phyloP scores from a whole-genome alignment of 2,113 vertebrate genomes.

The Cathartes aura region DNA sequence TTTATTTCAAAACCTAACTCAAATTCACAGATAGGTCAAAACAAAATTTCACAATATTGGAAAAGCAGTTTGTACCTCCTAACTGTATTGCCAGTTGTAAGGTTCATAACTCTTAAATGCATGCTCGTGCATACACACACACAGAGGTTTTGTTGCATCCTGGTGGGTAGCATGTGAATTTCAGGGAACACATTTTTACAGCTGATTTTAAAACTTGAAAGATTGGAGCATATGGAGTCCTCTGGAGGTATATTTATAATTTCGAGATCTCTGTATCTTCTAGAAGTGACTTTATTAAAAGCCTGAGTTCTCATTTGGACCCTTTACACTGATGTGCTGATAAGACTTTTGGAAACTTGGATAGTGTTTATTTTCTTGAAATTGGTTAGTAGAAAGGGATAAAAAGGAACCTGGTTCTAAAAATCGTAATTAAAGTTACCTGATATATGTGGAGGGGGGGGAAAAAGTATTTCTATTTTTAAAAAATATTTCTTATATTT shows the following conservation, averaged over 20 bases:
- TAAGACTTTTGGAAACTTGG: background rate
- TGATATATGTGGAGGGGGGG: background rate
- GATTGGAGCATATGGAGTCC: background rate
- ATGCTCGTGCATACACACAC: fast-evolving
- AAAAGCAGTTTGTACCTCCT: background rate
- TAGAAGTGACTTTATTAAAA: background rate
- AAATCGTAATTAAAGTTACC: background rate
- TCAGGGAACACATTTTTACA: background rate
- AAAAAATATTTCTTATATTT: background rate
- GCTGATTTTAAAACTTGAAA: background rate
- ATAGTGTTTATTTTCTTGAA: background rate
- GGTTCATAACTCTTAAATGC: background rate
- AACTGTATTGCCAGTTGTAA: background rate
- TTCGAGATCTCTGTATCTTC: background rate
- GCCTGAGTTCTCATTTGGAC: background rate
- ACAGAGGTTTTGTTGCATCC: background rate
- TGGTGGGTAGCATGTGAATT: background rate
- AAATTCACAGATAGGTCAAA: background rate
- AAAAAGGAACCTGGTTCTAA: background rate
- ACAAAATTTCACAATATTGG: background rate
- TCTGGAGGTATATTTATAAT: background rate
- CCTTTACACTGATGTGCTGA: background rate
- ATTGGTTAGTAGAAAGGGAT: background rate
- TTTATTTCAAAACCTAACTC: background rate
- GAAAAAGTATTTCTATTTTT: background rate